Conservation (phyloP, 2,888 invertebrate species). For the Siphlonurus alternatus region DNA sequence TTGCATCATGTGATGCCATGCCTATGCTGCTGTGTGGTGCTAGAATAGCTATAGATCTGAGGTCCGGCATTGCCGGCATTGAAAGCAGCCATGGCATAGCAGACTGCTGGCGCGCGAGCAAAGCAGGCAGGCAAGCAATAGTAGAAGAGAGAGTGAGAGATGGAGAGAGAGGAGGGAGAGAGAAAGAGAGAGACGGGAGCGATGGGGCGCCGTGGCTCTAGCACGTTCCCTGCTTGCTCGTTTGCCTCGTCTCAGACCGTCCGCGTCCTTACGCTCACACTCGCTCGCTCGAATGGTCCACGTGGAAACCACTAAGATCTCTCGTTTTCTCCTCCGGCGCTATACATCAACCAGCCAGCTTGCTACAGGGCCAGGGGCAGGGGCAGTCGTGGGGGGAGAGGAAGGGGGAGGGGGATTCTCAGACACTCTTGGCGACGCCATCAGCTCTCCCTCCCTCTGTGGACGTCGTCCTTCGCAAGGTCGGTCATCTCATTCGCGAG, state of each 20-base stretch:
- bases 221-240: background rate
- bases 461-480: background rate
- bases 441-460: background rate
- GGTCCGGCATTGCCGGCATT: too few relatives aligned
- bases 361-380: too few relatives aligned
- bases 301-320: background rate
- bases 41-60: too few relatives aligned
- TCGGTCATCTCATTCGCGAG: background rate
- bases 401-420: too few relatives aligned
- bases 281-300: background rate
- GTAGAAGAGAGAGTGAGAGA: background rate
- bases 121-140: background rate
- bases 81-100: too few relatives aligned
- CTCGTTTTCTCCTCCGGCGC: background rate
- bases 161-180: background rate
- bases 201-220: background rate
- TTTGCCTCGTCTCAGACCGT: background rate
- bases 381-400: too few relatives aligned
- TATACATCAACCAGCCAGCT: too few relatives aligned
- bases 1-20: too few relatives aligned
- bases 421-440: too few relatives aligned
- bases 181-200: background rate
- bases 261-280: background rate
- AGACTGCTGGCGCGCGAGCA: too few relatives aligned
- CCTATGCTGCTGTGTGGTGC: too few relatives aligned